Conservation (phyloP, 2,113 vertebrate species). For the Hypomesus transpacificus region DNA sequence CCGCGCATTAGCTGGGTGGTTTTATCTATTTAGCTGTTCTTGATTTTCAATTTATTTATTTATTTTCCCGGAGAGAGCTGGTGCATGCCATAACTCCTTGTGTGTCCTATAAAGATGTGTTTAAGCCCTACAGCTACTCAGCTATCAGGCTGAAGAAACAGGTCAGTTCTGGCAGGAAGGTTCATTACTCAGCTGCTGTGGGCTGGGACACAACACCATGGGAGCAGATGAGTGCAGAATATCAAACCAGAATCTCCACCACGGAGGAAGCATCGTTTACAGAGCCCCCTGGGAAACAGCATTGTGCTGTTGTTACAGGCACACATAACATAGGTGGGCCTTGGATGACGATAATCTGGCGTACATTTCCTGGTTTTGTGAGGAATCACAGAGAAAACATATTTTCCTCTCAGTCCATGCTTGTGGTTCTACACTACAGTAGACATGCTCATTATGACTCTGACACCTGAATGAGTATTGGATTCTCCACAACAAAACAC, state of each 20-base stretch:
- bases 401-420: background rate
- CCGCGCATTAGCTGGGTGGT: background rate
- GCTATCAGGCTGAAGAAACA: slow-evolving; percentile 42
- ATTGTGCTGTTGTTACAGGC: background rate
- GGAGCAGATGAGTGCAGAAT: slow-evolving; percentile 47
- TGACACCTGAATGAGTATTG: background rate
- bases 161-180: slow-evolving; percentile 35
- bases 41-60: background rate
- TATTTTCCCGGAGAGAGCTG: background rate
- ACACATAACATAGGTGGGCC: background rate
- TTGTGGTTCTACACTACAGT: too few relatives aligned
- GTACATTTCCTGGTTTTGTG: background rate
- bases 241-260: slow-evolving; percentile 36
- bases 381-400: background rate
- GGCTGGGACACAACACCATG: slow-evolving; percentile 25
- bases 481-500: background rate
- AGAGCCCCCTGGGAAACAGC: slow-evolving; percentile 2
- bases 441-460: background rate
- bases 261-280: slow-evolving; percentile 38
- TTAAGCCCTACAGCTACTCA: slow-evolving; percentile 25
- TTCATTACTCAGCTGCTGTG: slow-evolving; percentile 43
- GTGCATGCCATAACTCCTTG: slow-evolving; percentile 29
- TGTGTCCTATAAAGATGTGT: slow-evolving; percentile 36
- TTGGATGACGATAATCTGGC: background rate
- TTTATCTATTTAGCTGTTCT: slow-evolving; percentile 2